A percentile compares a stretch with the other conserved stretches of the same genome.
Evolutionary conservation across 2,888 invertebrate species (phyloP).

Genomic region (Caenorhabditis auriculariae): DNA sequence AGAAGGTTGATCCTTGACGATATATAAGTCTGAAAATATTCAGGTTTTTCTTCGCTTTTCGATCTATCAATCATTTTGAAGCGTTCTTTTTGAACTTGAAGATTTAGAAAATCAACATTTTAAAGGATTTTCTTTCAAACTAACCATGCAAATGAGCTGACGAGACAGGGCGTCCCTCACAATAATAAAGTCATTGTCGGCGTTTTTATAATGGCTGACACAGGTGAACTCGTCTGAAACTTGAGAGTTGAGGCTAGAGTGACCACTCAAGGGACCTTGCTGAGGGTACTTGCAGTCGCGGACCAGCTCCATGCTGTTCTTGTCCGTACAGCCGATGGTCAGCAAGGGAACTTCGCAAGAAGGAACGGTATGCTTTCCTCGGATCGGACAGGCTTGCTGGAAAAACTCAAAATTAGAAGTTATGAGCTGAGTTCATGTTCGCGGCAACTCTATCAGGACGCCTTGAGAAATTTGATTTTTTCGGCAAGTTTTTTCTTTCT

Average conservation of each 20-base stretch:
- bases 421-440: too few relatives aligned
- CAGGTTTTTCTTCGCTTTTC: too few relatives aligned
- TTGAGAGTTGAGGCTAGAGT: background rate
- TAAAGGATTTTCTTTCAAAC: background rate
- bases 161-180: conserved; percentile 17
- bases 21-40: conserved; percentile 18
- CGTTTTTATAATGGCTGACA: conserved; percentile 23
- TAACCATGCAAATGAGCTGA: conserved; percentile 30
- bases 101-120: background rate
- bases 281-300: conserved; percentile 23
- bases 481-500: too few relatives aligned
- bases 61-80: too few relatives aligned
- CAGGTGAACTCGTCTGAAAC: conserved; percentile 29
- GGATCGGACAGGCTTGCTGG: conserved; percentile 23
- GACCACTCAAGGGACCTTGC: conserved; percentile 7
- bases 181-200: conserved; percentile 24
- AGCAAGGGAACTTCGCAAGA: conserved; percentile 15
- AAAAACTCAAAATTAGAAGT: too few relatives aligned
- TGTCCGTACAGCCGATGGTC: conserved; percentile 21
- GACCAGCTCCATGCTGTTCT: conserved; percentile 19
- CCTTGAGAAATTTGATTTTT: too few relatives aligned
- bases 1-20: conserved; percentile 20
- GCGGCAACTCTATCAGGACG: too few relatives aligned
- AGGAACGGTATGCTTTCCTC: conserved; percentile 13
- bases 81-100: too few relatives aligned